phyloP scores from a whole-genome alignment of 2,888 invertebrate species.

The Terebella lapidaria region DNA sequence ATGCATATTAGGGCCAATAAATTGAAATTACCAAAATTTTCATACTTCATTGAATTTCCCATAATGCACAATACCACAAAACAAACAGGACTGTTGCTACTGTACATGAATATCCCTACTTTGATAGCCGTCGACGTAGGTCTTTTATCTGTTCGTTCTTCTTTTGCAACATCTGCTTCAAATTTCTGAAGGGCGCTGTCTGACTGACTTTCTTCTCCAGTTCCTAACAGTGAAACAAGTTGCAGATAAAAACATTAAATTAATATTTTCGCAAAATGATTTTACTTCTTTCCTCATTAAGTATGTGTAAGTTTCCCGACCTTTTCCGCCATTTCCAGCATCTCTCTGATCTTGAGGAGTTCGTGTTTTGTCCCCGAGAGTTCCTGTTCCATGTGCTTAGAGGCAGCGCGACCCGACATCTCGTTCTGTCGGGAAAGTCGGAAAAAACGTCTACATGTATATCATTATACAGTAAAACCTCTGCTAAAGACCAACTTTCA shows the following conservation, averaged over 20 bases:
- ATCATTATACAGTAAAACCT: too few relatives aligned
- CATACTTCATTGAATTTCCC: too few relatives aligned
- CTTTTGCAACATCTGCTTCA: constrained; percentile 59
- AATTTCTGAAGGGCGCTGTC: constrained; percentile 59
- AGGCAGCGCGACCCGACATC: neutral
- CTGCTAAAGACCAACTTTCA: too few relatives aligned
- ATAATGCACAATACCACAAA: too few relatives aligned
- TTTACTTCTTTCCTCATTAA: too few relatives aligned
- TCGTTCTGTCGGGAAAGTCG: neutral
- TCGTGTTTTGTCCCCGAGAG: constrained; percentile 52
- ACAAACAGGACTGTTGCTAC: too few relatives aligned
- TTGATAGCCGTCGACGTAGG: constrained; percentile 51
- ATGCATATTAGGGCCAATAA: too few relatives aligned
- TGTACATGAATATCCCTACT: constrained; percentile 41
- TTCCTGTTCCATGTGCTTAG: constrained; percentile 38
- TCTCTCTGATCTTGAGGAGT: constrained; percentile 54
- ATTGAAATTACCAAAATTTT: too few relatives aligned
- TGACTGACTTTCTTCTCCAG: constrained; percentile 60
- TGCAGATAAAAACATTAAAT: too few relatives aligned
- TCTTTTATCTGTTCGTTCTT: constrained; percentile 60
- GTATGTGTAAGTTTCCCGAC: constrained; percentile 35
- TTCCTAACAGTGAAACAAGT: constrained; percentile 56
- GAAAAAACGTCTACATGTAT: too few relatives aligned
- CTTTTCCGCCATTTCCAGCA: constrained; percentile 58
- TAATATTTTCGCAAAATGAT: neutral